Base-by-base conservation (phyloP, 2,888 invertebrate species). In the Troides aeacus region DNA sequence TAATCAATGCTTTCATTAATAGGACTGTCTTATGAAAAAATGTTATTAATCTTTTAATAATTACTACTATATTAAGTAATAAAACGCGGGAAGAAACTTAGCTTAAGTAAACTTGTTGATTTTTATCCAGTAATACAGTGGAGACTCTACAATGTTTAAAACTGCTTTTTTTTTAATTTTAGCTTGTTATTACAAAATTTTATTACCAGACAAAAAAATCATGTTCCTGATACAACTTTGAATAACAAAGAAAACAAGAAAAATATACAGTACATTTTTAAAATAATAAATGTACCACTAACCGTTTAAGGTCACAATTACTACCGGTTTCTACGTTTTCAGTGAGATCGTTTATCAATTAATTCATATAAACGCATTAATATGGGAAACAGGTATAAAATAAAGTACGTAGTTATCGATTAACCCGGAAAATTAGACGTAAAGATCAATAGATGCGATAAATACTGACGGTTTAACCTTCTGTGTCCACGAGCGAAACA, bases 401-500 rank as follows among this genome's bases (percentile, higher is more conserved):
- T 61, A 61, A 64, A 56, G 56, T 39, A 12, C 57, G 57, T 64
- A 61, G 21, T 30, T 58, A 59, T 12, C 42, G 56, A 18, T 30
- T 62, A 36, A 68, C 78, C 76, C 77, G 79, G 76, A 79, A 77
- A 81, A 78, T 76, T 74, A 72, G 74, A 66, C 74, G 74, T 68
- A 46, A 46, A 76, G 85, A 89, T 88, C 82, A 81, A 83, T 84
- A 75, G 77, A 67, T 68, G 73, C 74, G 85, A 86, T 84, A 86
- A 21, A 63, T 60, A 79, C 69, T 72, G 68, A 72, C 71, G 69
- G 75, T 74, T 77, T 77, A 78, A 73, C 77, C 80, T 84, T 79
- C 78, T 79, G 74, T 77, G 74, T 74, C 74, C 72, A 66, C 76
- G 75, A 64, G 70, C 68, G 72, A 78, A 76, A 76, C 77, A 73